These are phyloP conservation scores for Trachythela sp. DNA, from an alignment of 64 coral and sea anemone species.

Conservation along the genomic window DNA sequence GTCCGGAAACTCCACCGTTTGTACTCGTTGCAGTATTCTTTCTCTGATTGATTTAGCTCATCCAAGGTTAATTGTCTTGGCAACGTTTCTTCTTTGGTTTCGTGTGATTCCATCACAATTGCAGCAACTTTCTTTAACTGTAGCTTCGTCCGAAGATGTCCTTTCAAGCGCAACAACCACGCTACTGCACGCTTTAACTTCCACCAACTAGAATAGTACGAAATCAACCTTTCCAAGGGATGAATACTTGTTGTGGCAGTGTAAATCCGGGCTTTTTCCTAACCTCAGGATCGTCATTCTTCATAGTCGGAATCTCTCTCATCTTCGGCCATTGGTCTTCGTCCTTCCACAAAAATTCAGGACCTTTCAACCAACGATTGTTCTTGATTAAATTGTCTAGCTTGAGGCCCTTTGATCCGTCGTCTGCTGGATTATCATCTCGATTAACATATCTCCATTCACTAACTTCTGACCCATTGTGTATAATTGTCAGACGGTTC, in stretches of 20 bases:
- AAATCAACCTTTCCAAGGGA: neutral
- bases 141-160: neutral
- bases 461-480: neutral
- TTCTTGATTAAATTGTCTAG: neutral
- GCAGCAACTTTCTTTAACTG: neutral
- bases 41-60: neutral
- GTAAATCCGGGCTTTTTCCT: conserved; percentile 32
- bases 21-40: neutral
- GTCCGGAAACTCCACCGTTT: neutral
- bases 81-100: neutral
- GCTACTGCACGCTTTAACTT: neutral
- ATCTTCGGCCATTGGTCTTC: conserved; percentile 10
- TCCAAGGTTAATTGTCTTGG: neutral
- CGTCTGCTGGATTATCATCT: neutral
- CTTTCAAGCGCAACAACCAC: neutral
- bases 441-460: neutral
- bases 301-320: conserved; percentile 3
- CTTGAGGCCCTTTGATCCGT: neutral
- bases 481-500: neutral
- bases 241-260: neutral
- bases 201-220: neutral
- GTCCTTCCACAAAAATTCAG: conserved; percentile 19
- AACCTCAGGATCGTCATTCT: conserved; percentile 36
- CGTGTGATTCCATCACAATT: neutral
- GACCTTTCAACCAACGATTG: conserved; percentile 14